phyloP scores from a whole-genome alignment of 2,113 vertebrate species.

The Rhinolophus sinicus region DNA sequence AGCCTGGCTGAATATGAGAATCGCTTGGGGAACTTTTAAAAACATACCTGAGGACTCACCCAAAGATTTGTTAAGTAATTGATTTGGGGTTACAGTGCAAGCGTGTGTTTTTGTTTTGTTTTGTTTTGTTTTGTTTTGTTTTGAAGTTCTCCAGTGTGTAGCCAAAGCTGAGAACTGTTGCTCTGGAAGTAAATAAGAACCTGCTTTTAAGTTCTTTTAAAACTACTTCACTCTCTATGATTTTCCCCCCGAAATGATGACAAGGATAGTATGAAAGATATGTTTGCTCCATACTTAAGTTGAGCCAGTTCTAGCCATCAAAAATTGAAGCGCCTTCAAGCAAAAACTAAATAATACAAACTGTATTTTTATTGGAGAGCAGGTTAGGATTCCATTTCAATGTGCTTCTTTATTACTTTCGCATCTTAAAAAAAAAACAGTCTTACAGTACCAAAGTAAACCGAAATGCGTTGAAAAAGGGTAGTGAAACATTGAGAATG shows the following conservation, averaged over 20 bases:
- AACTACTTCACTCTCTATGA: constrained; percentile 28
- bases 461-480: background rate
- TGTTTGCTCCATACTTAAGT: constrained; percentile 60
- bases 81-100: background rate
- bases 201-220: constrained; percentile 7
- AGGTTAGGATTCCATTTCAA: constrained; percentile 71
- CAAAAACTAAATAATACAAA: constrained; percentile 78
- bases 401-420: constrained; percentile 68
- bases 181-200: background rate
- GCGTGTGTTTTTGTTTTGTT: background rate
- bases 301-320: constrained; percentile 71
- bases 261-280: background rate
- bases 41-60: background rate
- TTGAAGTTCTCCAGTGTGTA: background rate
- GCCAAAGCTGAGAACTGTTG: background rate
- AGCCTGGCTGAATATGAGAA: background rate
- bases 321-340: constrained; percentile 75
- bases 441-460: background rate
- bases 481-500: background rate
- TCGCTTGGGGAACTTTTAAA: background rate
- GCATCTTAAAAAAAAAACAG: constrained; percentile 68
- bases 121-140: background rate
- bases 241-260: background rate
- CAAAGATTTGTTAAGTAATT: background rate
- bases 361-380: constrained; percentile 70